Percentiles rank a stretch among this genome's conserved stretches.
These are phyloP conservation scores for Cosmopolites sordidus DNA, from an alignment of 2,888 invertebrate species.

Conservation along the genomic window DNA sequence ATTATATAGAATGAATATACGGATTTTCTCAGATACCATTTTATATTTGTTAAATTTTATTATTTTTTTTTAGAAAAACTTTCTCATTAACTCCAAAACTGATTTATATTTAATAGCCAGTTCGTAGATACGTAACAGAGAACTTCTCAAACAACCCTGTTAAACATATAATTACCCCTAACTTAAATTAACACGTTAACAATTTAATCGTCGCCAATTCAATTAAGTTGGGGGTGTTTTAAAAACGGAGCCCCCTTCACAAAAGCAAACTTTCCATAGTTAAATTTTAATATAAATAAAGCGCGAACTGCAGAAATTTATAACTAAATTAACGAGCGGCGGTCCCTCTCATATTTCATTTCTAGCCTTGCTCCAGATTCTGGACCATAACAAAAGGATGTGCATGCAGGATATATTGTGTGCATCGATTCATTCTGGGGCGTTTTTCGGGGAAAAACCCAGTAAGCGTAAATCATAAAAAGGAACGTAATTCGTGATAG, in stretches of 20 bases:
- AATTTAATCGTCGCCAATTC: background rate
- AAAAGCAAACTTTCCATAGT: background rate
- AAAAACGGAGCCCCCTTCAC: background rate
- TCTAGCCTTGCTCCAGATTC: background rate
- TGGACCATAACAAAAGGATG: background rate
- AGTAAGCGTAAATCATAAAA: background rate
- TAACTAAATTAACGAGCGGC: slow-evolving; percentile 4
- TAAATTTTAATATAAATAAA: slow-evolving; percentile 7
- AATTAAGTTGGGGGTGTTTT: background rate
- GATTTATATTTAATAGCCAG: too few relatives aligned
- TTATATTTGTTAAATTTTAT: too few relatives aligned
- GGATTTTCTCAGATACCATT: too few relatives aligned
- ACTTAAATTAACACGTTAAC: background rate
- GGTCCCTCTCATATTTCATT: background rate
- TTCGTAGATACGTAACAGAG: too few relatives aligned
- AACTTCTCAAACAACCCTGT: too few relatives aligned
- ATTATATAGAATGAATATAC: too few relatives aligned
- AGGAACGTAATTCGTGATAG: too few relatives aligned
- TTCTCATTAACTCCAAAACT: too few relatives aligned
- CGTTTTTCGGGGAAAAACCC: background rate
- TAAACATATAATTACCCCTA: background rate
- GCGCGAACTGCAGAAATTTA: slow-evolving; percentile 4
- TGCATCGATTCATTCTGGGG: background rate
- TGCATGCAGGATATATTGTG: background rate
- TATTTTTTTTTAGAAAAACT: too few relatives aligned